A percentile compares a stretch with the other conserved stretches of the same genome.
Evolutionary conservation across 2,113 vertebrate species (phyloP).

Genomic region (Sphyrna mokarran): DNA sequence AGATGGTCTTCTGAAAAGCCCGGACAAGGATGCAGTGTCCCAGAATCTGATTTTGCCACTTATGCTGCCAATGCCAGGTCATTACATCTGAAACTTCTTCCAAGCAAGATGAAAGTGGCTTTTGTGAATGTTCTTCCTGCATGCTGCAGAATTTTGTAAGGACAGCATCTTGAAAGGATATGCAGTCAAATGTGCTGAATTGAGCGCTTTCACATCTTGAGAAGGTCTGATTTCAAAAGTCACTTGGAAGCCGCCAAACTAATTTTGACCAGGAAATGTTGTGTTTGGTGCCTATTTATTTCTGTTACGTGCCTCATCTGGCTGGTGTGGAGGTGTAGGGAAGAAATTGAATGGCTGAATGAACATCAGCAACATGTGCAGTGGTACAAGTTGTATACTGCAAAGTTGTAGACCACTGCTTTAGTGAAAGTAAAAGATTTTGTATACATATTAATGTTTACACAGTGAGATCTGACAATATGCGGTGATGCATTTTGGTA

Average conservation of each 20-base stretch:
- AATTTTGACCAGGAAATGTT: neutral
- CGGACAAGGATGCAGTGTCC: neutral
- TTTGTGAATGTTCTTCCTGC: neutral
- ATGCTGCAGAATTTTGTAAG: neutral
- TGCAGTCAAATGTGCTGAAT: neutral
- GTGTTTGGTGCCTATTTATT: neutral
- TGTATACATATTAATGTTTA: neutral
- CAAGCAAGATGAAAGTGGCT: neutral
- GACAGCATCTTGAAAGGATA: neutral
- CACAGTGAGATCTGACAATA: neutral
- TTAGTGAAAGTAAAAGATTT: neutral
- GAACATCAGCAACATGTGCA: neutral
- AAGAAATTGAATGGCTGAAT: too few relatives aligned
- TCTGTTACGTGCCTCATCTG: neutral
- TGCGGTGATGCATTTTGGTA: too few relatives aligned
- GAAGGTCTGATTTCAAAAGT: neutral
- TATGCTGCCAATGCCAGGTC: neutral
- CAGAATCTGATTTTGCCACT: too few relatives aligned
- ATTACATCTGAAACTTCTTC: neutral
- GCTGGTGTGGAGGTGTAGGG: neutral
- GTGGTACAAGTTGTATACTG: neutral
- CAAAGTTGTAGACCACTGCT: neutral
- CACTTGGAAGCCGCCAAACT: neutral
- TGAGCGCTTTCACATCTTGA: neutral
- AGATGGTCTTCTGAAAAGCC: neutral